These are phyloP conservation scores for Pocillopora grandis DNA, from an alignment of 92 coral and sea anemone genomes.

Conservation along the genomic window DNA sequence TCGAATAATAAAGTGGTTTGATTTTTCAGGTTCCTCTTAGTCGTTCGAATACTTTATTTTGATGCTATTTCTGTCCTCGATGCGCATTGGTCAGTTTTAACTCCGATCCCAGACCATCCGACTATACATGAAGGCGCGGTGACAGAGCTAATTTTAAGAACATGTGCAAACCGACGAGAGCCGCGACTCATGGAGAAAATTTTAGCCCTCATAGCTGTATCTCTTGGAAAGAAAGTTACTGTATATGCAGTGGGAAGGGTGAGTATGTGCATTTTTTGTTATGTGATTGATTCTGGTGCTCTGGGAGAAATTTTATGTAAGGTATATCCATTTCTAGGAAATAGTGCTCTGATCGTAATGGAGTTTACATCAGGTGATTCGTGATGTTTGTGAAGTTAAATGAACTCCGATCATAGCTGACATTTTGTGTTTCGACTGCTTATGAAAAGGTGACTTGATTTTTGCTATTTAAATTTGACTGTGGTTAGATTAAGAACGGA, in stretches of 20 bases:
- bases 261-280: conserved; percentile 27
- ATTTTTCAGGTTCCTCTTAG: background rate
- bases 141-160: conserved; percentile 46
- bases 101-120: conserved; percentile 6
- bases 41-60: background rate
- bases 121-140: conserved; percentile 39
- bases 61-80: conserved; percentile 50
- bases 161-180: conserved; percentile 23
- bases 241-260: conserved; percentile 98
- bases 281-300: background rate
- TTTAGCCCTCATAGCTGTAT: conserved; percentile 88
- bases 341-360: background rate
- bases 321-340: too few species aligned
- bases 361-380: background rate
- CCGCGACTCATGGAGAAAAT: conserved; percentile 83
- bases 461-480: background rate
- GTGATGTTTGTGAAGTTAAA: background rate
- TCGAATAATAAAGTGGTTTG: background rate
- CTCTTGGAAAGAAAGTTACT: conserved; percentile 93
- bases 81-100: conserved; percentile 72
- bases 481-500: too few species aligned
- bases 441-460: background rate
- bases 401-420: too few species aligned
- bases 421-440: too few species aligned
- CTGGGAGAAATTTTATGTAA: background rate